phyloP scores from a whole-genome alignment of 2,113 vertebrate species.

The Thinocorus orbignyianus region DNA sequence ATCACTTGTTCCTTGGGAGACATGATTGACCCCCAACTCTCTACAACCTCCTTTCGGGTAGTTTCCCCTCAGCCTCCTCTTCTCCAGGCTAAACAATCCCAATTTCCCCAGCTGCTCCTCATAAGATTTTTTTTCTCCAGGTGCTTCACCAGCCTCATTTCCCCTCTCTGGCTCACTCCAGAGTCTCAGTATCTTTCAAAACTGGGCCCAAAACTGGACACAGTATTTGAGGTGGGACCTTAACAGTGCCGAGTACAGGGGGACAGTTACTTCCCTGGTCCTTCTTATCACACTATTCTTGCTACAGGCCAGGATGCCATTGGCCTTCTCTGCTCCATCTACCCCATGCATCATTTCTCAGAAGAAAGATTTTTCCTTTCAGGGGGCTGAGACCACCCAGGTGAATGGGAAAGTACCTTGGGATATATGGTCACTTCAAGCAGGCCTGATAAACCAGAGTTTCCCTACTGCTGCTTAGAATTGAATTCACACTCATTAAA shows the following conservation, averaged over 20 bases:
- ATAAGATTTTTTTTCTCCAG: not conserved
- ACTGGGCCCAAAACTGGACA: not conserved
- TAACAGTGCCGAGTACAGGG: not conserved
- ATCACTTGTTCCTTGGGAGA: not conserved
- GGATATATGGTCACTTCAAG: not conserved
- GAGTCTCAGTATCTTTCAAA: not conserved
- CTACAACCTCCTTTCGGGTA: not conserved
- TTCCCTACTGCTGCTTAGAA: not conserved
- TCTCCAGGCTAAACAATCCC: not conserved
- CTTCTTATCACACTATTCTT: not conserved
- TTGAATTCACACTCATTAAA: not conserved
- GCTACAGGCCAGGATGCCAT: not conserved
- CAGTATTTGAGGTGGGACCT: not conserved
- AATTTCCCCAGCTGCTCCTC: not conserved
- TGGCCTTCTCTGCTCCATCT: not conserved
- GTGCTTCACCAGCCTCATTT: not conserved
- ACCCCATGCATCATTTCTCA: not conserved
- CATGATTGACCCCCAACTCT: not conserved
- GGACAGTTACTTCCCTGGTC: not conserved
- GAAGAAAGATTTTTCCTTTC: conserved; percentile 38
- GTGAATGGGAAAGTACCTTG: not conserved
- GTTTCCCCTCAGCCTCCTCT: not conserved
- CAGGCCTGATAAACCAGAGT: not conserved
- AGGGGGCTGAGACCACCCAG: conserved; percentile 53
- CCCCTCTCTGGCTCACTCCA: not conserved